Conservation (phyloP, 1,140 invertebrate species). For the Plectrocnemia conspersa region DNA sequence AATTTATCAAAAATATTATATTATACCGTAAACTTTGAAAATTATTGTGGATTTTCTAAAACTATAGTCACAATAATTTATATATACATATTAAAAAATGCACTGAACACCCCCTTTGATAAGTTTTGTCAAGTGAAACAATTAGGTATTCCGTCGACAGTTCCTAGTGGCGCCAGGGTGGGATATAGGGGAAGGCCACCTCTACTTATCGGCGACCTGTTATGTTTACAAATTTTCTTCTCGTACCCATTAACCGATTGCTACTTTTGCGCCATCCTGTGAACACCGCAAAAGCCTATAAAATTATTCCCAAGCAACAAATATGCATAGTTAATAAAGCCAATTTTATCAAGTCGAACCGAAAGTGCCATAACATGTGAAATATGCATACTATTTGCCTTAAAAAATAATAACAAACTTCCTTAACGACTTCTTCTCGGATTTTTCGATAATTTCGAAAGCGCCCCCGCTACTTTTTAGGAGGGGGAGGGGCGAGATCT, state of each 20-base stretch:
- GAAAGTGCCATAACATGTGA: slow-evolving; percentile 29
- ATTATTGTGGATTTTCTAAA: no score
- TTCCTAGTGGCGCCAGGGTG: slow-evolving; percentile 24
- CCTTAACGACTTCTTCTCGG: slow-evolving; percentile 22
- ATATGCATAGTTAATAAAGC: no score
- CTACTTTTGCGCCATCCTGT: background rate
- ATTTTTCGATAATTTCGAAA: slow-evolving; percentile 9
- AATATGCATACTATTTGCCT: slow-evolving; percentile 34
- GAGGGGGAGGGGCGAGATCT: no score
- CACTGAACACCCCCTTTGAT: no score
- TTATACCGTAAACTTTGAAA: no score
- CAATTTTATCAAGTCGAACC: no score
- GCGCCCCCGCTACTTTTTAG: slow-evolving; percentile 1
- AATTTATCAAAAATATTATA: no score
- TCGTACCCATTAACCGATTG: slow-evolving; percentile 16
- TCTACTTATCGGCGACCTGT: slow-evolving; percentile 32
- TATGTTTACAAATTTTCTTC: slow-evolving; percentile 34
- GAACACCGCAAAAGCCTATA: background rate
- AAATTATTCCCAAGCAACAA: background rate
- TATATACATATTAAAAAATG: no score
- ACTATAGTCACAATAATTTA: no score
- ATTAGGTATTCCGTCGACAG: slow-evolving; percentile 32
- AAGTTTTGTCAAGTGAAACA: slow-evolving; percentile 22
- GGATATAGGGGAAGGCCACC: slow-evolving; percentile 8
- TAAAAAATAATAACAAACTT: slow-evolving; percentile 35